Evolutionary conservation across 2,797 vertebrate species (phyloP), one percentile per base, ranked within the genome.

Genomic region (Poliocrania exsul): DNA sequence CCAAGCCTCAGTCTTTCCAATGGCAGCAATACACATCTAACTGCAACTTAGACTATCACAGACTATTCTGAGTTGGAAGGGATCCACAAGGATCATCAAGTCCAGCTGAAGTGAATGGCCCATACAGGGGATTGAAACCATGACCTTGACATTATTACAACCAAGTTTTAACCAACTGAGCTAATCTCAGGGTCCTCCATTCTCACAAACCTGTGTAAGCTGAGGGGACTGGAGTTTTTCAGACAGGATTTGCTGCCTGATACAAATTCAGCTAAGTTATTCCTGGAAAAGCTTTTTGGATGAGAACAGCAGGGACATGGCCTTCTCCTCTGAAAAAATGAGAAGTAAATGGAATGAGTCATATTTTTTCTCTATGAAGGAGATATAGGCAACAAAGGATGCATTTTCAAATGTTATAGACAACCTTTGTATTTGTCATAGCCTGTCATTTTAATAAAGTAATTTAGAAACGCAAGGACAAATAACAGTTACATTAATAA

Each of bases 11-110:
- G 0, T 53, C 44, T 70, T 90, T 83, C 25, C 15, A 42, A 23
- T 0, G 1, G 28, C 31, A 71, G 20, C 13, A 81, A n/a, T 3
- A 40, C 16, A 4, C 3, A 0, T n/a, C 40, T 60, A 49, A 71
- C 11, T 58, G 23, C 0, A 2, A 37, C 17, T 81, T 11, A 42
- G 40, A 16, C 40, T 42, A 8, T 17, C 16, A 17, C 40, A 42
- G 40, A 42, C 40, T 42, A 42, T 42, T 42, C 40, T 42, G 40
- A 42, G 16, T 42, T 42, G 16, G 16, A 42, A 42, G 16, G 40
- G 16, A 42, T 16, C 40, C 40, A 42, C 40, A 42, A 42, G 40
- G 40, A 42, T 42, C 40, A 42, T 42, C 40, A 7, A 42, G 40
- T 42, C 40, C 16, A 16, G 16, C 40, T 42, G 16, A 42, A 42